A percentile compares a stretch with the other conserved stretches of the same genome.
These are phyloP conservation scores for Thermophis baileyi DNA, from an alignment of 2,113 vertebrate genomes.

Conservation along the genomic window DNA sequence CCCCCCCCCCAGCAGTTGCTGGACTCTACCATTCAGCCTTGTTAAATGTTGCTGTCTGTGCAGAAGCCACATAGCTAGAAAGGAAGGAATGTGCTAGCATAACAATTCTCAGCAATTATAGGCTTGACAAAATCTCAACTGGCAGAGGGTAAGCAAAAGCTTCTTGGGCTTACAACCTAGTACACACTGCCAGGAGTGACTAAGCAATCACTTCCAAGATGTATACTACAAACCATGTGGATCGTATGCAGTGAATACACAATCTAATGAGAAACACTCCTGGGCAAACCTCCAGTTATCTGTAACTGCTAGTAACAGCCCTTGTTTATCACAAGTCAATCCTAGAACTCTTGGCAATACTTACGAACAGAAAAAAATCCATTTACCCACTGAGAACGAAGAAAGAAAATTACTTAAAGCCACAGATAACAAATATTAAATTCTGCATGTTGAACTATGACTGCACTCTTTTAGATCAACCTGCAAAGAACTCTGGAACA, in stretches of 20 bases:
- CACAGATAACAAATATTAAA: neutral
- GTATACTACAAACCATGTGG: neutral
- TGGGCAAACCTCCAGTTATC: slow-evolving; percentile 32
- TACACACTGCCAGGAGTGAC: neutral
- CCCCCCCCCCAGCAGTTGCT: slow-evolving; percentile 41
- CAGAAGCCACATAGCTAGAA: neutral
- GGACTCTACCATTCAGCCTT: slow-evolving; percentile 26
- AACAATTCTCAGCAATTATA: accelerated
- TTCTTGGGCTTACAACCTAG: neutral
- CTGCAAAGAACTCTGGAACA: neutral
- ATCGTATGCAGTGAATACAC: neutral
- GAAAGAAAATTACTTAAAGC: neutral
- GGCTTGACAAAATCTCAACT: neutral
- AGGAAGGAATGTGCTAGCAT: accelerated
- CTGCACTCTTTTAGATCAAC: neutral
- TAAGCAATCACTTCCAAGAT: neutral
- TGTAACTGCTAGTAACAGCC: slow-evolving; percentile 2
- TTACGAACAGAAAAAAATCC: slow-evolving; percentile 23
- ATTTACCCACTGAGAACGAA: neutral
- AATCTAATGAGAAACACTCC: slow-evolving; percentile 27
- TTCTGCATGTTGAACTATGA: neutral
- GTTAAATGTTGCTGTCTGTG: neutral
- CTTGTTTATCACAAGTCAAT: slow-evolving; percentile 29
- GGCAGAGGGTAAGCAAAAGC: neutral
- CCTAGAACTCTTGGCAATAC: slow-evolving; percentile 5